Percentiles rank a stretch among this genome's conserved stretches.
These are phyloP conservation scores for Hypomesus transpacificus DNA, from an alignment of 2,113 vertebrate species.

Conservation along the genomic window DNA sequence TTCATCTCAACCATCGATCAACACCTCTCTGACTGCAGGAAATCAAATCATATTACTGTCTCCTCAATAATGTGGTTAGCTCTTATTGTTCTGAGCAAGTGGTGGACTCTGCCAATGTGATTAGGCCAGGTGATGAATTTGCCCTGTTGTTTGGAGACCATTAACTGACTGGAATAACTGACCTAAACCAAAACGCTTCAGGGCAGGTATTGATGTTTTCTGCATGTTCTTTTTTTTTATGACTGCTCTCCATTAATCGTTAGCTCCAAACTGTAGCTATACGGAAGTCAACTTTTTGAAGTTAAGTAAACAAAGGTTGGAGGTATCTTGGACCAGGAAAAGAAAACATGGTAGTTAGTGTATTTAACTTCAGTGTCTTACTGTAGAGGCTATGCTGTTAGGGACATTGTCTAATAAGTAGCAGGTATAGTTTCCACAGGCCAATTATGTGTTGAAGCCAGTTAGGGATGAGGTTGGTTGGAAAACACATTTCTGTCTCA, in stretches of 20 bases:
- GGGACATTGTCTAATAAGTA: too few species aligned
- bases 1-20: slow-evolving; percentile 62
- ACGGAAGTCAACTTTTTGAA: slow-evolving; percentile 48
- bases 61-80: slow-evolving; percentile 65
- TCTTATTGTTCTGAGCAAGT: slow-evolving; percentile 70
- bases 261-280: slow-evolving; percentile 42
- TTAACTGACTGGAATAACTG: slow-evolving; percentile 68
- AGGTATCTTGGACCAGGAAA: slow-evolving; percentile 7
- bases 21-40: slow-evolving; percentile 56
- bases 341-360: slow-evolving; percentile 1
- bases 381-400: too few species aligned
- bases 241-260: slow-evolving; percentile 52
- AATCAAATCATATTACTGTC: slow-evolving; percentile 67
- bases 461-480: too few species aligned
- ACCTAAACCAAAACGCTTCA: slow-evolving; percentile 59
- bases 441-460: too few species aligned
- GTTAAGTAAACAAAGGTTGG: slow-evolving; percentile 45
- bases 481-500: too few species aligned
- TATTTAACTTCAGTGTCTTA: not conserved
- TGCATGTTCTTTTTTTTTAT: slow-evolving; percentile 58
- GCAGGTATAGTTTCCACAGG: too few species aligned
- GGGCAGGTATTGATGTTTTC: slow-evolving; percentile 65
- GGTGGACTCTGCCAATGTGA: slow-evolving; percentile 62
- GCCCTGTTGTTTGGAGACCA: slow-evolving; percentile 66
- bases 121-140: slow-evolving; percentile 73